These are phyloP conservation scores for Zosterops pallidus DNA, from an alignment of 2,113 vertebrate genomes.

Conservation along the genomic window DNA sequence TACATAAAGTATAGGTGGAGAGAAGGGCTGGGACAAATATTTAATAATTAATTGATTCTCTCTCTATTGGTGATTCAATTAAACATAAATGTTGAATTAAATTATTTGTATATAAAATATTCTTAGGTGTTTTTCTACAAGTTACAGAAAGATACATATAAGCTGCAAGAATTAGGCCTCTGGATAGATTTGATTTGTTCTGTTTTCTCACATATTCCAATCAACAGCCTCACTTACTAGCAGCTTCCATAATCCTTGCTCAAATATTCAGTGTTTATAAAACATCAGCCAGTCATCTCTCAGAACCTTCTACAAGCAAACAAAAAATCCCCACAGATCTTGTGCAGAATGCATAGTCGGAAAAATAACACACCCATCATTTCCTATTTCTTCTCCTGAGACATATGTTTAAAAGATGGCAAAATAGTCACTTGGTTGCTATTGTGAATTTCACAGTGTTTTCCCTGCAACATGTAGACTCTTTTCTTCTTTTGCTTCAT, in stretches of 20 bases:
- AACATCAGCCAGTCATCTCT: slow-evolving; percentile 39
- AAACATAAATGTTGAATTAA: slow-evolving; percentile 67
- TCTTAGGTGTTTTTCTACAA: slow-evolving; percentile 72
- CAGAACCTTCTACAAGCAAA: slow-evolving; percentile 62
- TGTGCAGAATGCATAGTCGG: slow-evolving; percentile 74
- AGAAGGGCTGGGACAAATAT: slow-evolving; percentile 61
- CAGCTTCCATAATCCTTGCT: slow-evolving; percentile 56
- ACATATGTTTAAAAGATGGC: slow-evolving; percentile 72
- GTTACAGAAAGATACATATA: slow-evolving; percentile 67
- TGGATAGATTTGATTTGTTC: slow-evolving; percentile 30
- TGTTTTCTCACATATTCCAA: neutral
- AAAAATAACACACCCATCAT: slow-evolving; percentile 66
- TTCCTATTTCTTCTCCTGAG: slow-evolving; percentile 75
- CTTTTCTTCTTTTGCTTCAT: slow-evolving; percentile 66
- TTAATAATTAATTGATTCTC: slow-evolving; percentile 67
- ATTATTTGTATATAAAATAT: slow-evolving; percentile 71
- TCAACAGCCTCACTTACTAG: slow-evolving; percentile 13
- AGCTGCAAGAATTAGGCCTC: slow-evolving; percentile 71
- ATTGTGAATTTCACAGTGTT: slow-evolving; percentile 81
- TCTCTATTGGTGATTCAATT: slow-evolving; percentile 62
- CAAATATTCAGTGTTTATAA: slow-evolving; percentile 50
- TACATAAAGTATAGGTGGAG: slow-evolving; percentile 62
- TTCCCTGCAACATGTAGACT: slow-evolving; percentile 68
- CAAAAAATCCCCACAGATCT: slow-evolving; percentile 67
- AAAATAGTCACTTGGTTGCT: slow-evolving; percentile 76